A percentile compares a stretch with the other conserved stretches of the same genome.
Conservation (phyloP, 2,113 vertebrate genomes). For the Phoxinus phoxinus region DNA sequence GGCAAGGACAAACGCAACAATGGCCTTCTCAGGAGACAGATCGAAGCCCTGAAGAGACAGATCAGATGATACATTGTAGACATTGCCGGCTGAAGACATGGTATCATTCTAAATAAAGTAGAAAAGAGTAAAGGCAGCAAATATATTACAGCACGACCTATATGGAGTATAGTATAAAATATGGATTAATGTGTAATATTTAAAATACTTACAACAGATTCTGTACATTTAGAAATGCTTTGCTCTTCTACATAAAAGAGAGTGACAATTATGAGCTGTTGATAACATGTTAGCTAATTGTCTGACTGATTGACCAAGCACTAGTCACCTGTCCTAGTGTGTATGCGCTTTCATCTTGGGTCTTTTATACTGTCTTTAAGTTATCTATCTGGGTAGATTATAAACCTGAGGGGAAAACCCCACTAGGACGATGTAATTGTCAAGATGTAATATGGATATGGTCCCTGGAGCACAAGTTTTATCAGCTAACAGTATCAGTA, state of each 20-base stretch:
- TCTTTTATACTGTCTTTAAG: conserved; percentile 3
- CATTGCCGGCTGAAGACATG: conserved; percentile 54
- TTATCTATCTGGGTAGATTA: neutral
- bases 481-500: too few species aligned
- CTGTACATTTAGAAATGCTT: neutral
- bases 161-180: neutral
- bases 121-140: neutral
- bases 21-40: conserved; percentile 53
- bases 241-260: neutral
- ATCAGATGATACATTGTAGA: conserved; percentile 61
- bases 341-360: neutral
- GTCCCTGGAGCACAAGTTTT: too few species aligned
- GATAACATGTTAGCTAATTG: neutral
- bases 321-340: neutral
- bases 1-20: conserved; percentile 69
- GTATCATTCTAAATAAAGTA: neutral
- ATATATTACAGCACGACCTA: too few species aligned
- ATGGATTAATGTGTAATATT: neutral
- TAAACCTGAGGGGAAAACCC: neutral
- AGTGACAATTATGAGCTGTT: neutral
- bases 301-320: neutral
- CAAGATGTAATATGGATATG: too few species aligned
- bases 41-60: conserved; percentile 60
- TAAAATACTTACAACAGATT: conserved; percentile 31
- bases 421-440: neutral